Base-by-base conservation (phyloP, 2,113 vertebrate species). In the Hippoglossus stenolepis region DNA sequence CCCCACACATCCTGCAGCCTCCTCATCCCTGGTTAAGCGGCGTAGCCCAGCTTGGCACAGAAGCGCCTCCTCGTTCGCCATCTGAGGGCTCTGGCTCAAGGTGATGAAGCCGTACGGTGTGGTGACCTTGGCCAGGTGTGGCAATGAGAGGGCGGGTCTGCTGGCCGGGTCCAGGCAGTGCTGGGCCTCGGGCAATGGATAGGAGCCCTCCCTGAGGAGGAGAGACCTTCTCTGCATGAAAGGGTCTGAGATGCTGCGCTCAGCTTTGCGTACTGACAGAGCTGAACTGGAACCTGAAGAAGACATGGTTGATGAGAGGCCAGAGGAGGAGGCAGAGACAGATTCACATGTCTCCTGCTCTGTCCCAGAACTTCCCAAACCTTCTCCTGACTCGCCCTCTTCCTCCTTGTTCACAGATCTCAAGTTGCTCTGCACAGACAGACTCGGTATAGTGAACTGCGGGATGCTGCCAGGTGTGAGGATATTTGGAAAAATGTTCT, bases 61-160 rank as follows among this genome's bases (percentile, higher is more conserved):
- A 14, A 95, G 83, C 0, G 76, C 93, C 90, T 96, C 96, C 59
- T 96, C 94, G 0, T 68, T 70, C 10, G 83, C 92, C 89, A 96
- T 94, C 74, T 95, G 94, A 0, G 95, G 94, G 67, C 94, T 96
- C 71, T 95, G 88, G n/a, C 92, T 92, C 68, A 95, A 78, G 20
- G 92, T 94, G 78, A 89, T 15, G 57, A 96, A 96, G 68, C 94
- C 94, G 0, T 95, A 95, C 0, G 93, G 92, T 0, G 89, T 93
- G 82, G 91, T 93, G 81, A 96, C 88, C 61, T 79, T 94, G 73
- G 91, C 70, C 3, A 96, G 78, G 23, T 96, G 95, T 2, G 91
- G 87, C 66, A 91, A 85, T 65, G 95, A 95, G 84, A 95, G 90
- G 13, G 92, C 92, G 0, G 88, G 92, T 71, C 65, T 43, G 31